Evolutionary conservation across 64 coral and sea anemone species (phyloP).

Genomic region (Dendrophyllia cribrosa): DNA sequence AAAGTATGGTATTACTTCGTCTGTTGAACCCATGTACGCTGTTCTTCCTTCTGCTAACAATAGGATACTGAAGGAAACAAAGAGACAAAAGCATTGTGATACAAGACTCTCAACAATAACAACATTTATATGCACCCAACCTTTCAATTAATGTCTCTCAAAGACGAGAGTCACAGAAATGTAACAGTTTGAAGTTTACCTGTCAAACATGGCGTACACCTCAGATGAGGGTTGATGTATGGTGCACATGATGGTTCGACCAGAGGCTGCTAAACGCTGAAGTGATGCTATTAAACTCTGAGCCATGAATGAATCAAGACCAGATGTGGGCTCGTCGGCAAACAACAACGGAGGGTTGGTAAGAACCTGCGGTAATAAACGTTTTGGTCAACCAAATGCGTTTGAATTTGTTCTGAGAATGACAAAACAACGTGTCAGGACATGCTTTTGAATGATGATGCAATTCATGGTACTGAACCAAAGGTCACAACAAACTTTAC

Average conservation of each 20-base stretch:
- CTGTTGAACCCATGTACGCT: constrained; percentile 76
- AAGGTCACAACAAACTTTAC: no score
- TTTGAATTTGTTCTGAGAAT: no score
- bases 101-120: no score
- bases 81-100: background rate
- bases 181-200: constrained; percentile 23
- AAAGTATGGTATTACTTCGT: constrained; percentile 72
- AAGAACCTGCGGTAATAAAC: constrained; percentile 60
- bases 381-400: no score
- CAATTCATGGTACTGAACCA: no score
- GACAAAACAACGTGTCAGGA: no score
- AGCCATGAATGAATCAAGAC: constrained; percentile 97
- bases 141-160: no score
- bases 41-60: constrained; percentile 80
- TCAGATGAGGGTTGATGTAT: constrained; percentile 99
- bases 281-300: constrained; percentile 89
- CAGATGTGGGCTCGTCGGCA: constrained; percentile 98
- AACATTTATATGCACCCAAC: no score
- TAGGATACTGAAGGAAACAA: constrained; percentile 52
- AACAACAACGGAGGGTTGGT: constrained; percentile 92
- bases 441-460: no score
- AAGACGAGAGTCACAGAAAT: no score
- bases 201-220: constrained; percentile 99
- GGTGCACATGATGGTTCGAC: constrained; percentile 92
- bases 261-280: constrained; percentile 74